Base-by-base conservation (phyloP, 2,113 vertebrate genomes). In the Epinephelus moara region DNA sequence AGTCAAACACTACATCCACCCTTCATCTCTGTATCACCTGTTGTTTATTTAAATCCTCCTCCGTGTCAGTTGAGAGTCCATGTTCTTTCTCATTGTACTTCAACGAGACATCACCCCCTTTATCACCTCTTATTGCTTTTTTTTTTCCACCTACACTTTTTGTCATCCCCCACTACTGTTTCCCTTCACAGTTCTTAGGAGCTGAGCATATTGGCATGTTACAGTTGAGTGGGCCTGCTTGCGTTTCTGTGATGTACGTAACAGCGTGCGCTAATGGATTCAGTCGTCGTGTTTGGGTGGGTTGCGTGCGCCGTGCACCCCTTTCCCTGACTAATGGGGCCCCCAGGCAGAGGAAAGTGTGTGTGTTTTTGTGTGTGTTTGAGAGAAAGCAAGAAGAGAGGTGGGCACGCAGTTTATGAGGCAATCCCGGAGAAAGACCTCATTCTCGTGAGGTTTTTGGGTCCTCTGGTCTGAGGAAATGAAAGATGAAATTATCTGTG, bases 191-290 rank as follows among this genome's bases (percentile, higher is more conserved):
- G 85, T 89, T 76, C 85, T 89, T 49, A 78, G 78, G 84, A 88
- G 87, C 84, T 84, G 92, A 95, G 90, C 92, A 93, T 95, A 96
- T 96, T 95, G 94, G 87, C 91, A 85, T 92, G 96, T 95, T 94
- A 92, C 96, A 94, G 94, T 95, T 93, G 95, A 95, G 92, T 94
- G 95, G 89, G 86, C 93, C 87, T 93, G 93, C 86, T 92, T 84
- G 85, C 85, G 49, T 95, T 93, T 91, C 94, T 94, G 92, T 90
- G 94, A 84, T 81, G 93, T 95, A 96, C 92, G 94, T 95, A 96
- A 94, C 96, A 86, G 91, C 92, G 94, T 91, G 92, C 94, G 96
- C 94, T 96, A 97, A 96, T 96, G 96, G 95, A 95, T 95, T 95
- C 92, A 95, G 94, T 95, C 89, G 87, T 94, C 86, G 91, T 94